phyloP scores from a whole-genome alignment of 2,888 invertebrate species.

The Metacarcinus magister region DNA sequence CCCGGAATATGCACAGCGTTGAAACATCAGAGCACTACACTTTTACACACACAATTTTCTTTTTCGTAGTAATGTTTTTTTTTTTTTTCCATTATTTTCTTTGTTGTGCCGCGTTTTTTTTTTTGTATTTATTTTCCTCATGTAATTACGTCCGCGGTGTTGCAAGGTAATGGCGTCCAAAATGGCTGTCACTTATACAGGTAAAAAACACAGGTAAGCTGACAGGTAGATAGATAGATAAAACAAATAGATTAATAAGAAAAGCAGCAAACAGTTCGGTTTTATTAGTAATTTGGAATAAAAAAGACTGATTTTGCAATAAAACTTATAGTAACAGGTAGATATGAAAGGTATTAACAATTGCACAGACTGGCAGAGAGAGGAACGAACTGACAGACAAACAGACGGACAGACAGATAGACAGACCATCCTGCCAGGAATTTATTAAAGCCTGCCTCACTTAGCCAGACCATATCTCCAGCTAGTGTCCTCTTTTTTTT shows the following conservation, averaged over 20 bases:
- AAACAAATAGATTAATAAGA: neutral
- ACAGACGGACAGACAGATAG: neutral
- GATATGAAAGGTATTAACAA: neutral
- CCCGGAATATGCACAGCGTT: neutral
- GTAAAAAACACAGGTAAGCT: neutral
- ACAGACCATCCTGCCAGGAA: neutral
- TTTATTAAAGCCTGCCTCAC: constrained; percentile 1
- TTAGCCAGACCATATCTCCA: neutral
- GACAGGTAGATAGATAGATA: neutral
- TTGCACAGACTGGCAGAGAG: neutral
- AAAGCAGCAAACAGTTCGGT: neutral
- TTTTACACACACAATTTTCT: neutral
- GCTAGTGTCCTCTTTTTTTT: neutral
- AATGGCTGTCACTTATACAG: neutral
- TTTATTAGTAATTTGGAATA: neutral
- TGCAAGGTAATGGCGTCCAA: too few species aligned
- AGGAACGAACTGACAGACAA: neutral
- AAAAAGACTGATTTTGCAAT: neutral
- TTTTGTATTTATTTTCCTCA: neutral
- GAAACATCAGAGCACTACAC: neutral
- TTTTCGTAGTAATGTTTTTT: neutral
- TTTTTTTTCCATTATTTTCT: neutral
- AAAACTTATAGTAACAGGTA: neutral
- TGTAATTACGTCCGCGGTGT: neutral
- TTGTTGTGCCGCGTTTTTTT: neutral